Evolutionary conservation across 2,888 invertebrate genomes (phyloP), one percentile per base, ranked within the genome.

Genomic region (Drosophila monieri): DNA sequence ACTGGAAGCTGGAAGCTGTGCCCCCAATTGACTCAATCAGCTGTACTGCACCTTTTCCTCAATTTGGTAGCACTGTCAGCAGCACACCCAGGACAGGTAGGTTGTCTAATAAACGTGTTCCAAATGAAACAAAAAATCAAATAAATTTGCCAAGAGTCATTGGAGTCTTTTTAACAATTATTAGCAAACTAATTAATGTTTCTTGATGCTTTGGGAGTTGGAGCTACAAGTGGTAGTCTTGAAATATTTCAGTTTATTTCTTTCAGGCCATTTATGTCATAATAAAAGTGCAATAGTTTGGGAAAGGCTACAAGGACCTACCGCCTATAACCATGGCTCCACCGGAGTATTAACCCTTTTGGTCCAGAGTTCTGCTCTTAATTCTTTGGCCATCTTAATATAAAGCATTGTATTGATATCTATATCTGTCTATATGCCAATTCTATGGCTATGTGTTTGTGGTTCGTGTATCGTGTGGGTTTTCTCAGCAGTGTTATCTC

Each of bases 381-480:
- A 10, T 41, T 51, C 35, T 25, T 23, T 49, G 32, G 46, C 62
- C 59, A 67, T 56, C 35, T 47, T 46, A 49, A 46, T 60, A 46
- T 55, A 18, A 59, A 57, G 52, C 44, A 30, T 25, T 41, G 32
- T 53, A 41, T 47, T 48, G 66, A 58, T 77, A 35, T 54, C 48
- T 65, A 47, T 86, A 59, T 80, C 75, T 84, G 84, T 74, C 74
- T 87, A 86, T 86, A 80, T 80, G 80, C 87, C 80, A 84, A 80
- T 80, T 80, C 72, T 27, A 57, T 60, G 62, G 84, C 64, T 80
- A 76, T 78, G 74, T 78, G 74, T 80, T 75, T 78, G 41, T 72
- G 67, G 80, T 79, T 77, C 67, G 71, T 80, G 77, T 77, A 77
- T 69, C 80, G 85, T 80, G 80, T 80, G 69, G 69, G 73, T 52